Evolutionary conservation across 2,797 vertebrate genomes (phyloP).

Genomic region (Alcedo atthis): DNA sequence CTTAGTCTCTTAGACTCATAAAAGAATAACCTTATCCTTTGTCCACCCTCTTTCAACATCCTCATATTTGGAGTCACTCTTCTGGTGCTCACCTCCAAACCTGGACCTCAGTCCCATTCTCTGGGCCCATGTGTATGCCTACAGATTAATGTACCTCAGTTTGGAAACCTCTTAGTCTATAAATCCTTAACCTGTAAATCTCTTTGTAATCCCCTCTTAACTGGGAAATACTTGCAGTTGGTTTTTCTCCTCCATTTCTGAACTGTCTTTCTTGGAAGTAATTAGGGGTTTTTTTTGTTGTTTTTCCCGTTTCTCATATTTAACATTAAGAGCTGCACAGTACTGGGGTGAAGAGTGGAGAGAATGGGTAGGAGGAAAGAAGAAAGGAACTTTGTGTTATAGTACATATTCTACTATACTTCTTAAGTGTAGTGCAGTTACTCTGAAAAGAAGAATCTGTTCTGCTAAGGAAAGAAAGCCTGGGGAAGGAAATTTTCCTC

Average conservation of each 20-base stretch:
- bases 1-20: not conserved
- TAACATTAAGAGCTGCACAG: not conserved
- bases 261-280: not conserved
- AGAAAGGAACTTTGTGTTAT: not conserved
- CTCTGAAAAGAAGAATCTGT: not conserved
- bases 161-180: not conserved
- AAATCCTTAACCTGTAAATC: not conserved
- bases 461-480: not conserved
- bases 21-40: not conserved
- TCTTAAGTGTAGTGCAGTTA: not conserved
- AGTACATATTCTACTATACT: not conserved
- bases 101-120: not conserved
- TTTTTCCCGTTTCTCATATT: not conserved
- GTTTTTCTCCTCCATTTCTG: not conserved
- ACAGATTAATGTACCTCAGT: not conserved
- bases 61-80: not conserved
- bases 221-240: not conserved
- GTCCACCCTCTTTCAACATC: not conserved
- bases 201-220: not conserved
- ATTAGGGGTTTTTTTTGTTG: not conserved
- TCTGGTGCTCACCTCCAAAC: not conserved
- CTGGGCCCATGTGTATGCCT: not conserved
- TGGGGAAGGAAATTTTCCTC: not conserved
- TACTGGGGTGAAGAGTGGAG: not conserved
- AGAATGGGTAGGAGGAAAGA: accelerated